Evolutionary conservation across 2,113 vertebrate genomes (phyloP).

Genomic region (Thymallus thymallus): DNA sequence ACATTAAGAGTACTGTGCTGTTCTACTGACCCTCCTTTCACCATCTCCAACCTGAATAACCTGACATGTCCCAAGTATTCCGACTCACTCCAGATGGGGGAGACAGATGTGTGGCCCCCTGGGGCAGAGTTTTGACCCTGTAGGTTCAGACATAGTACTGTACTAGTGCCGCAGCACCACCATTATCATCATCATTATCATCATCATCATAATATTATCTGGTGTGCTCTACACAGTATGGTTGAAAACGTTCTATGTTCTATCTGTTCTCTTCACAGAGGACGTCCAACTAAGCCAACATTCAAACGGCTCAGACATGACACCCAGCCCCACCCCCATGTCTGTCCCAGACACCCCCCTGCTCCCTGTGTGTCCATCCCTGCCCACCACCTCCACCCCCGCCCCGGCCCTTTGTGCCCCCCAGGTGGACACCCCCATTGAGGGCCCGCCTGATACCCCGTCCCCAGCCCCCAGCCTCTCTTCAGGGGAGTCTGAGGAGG

Average conservation of each 20-base stretch:
- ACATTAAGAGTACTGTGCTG: neutral
- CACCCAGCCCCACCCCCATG: constrained; percentile 38
- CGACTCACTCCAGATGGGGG: neutral
- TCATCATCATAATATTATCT: neutral
- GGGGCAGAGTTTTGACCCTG: neutral
- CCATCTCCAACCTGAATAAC: neutral
- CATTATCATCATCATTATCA: neutral
- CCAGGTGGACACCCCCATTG: constrained; percentile 40
- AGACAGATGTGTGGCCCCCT: neutral
- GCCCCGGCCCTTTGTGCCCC: constrained; percentile 31
- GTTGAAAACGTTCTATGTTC: too few species aligned
- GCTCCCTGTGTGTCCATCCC: constrained; percentile 39
- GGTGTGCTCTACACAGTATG: neutral
- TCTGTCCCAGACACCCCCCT: constrained; percentile 31
- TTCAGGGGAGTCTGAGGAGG: constrained; percentile 80
- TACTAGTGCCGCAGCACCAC: neutral
- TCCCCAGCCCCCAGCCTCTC: constrained; percentile 56
- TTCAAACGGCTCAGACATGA: constrained; percentile 48
- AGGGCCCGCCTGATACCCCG: constrained; percentile 48
- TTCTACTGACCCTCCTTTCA: neutral
- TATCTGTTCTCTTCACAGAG: constrained; percentile 52
- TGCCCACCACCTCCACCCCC: constrained; percentile 54
- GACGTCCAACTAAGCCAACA: constrained; percentile 45
- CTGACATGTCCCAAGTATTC: neutral
- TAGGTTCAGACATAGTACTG: neutral